These are phyloP conservation scores for Cecidostiba fungosa DNA, from an alignment of 2,888 invertebrate species.

Conservation along the genomic window DNA sequence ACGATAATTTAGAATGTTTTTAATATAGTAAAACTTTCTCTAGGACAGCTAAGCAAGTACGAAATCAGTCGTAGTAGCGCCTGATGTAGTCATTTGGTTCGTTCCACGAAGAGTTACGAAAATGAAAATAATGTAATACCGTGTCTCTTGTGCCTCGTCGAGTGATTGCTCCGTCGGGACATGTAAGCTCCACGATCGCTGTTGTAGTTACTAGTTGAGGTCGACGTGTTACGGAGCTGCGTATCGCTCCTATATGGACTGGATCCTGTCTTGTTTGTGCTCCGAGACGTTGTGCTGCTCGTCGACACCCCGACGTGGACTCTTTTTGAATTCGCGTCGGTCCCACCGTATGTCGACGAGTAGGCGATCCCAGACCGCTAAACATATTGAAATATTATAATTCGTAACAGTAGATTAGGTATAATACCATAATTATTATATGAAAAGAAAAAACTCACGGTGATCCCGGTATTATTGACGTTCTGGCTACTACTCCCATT, in stretches of 20 bases:
- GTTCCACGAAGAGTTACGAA: too few species aligned
- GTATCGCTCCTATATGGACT: slow-evolving; percentile 95
- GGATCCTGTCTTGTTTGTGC: slow-evolving; percentile 96
- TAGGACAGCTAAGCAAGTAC: too few species aligned
- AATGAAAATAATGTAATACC: slow-evolving; percentile 37
- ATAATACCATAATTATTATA: too few species aligned
- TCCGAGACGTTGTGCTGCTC: slow-evolving; percentile 95
- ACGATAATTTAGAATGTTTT: too few species aligned
- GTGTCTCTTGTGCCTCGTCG: slow-evolving; percentile 58
- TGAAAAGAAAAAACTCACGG: slow-evolving; percentile 78
- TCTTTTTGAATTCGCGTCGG: slow-evolving; percentile 84
- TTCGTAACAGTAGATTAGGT: too few species aligned
- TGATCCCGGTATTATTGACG: slow-evolving; percentile 81
- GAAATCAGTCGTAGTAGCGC: too few species aligned
- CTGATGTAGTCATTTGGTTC: too few species aligned
- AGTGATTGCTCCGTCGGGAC: slow-evolving; percentile 72
- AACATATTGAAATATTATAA: too few species aligned
- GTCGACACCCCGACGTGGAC: slow-evolving; percentile 96
- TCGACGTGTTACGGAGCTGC: slow-evolving; percentile 91
- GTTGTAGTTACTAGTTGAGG: slow-evolving; percentile 94
- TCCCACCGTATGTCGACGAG: slow-evolving; percentile 90
- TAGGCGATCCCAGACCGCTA: slow-evolving; percentile 92
- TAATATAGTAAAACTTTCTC: too few species aligned
- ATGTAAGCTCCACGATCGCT: slow-evolving; percentile 78
- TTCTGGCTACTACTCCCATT: slow-evolving; percentile 88